Evolutionary conservation across 1,140 invertebrate genomes (phyloP).

Genomic region (Sinonovacula constricta): DNA sequence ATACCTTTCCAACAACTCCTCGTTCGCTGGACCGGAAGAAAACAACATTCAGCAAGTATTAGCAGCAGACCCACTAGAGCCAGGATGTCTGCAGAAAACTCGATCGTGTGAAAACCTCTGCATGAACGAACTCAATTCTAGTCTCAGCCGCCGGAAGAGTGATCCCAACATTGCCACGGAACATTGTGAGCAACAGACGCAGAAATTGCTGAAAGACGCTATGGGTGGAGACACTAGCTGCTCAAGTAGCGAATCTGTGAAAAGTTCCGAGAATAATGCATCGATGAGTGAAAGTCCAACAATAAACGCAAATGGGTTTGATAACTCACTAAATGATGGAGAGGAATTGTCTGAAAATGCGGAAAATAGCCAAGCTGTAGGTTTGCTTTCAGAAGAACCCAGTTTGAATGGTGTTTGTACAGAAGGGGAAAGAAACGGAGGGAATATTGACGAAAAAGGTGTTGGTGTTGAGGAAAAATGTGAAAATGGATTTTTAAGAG

Average conservation of each 20-base stretch:
- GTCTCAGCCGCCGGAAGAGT: conserved; percentile 85
- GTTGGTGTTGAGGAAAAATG: too few relatives aligned
- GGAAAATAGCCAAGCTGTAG: too few relatives aligned
- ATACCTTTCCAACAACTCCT: conserved; percentile 82
- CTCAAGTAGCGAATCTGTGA: conserved; percentile 38
- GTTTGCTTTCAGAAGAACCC: too few relatives aligned
- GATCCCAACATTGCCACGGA: conserved; percentile 85
- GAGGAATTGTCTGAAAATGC: too few relatives aligned
- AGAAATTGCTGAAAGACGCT: conserved; percentile 46
- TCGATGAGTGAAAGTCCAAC: conserved; percentile 24
- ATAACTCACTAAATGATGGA: too few relatives aligned
- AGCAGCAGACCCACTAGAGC: conserved; percentile 44
- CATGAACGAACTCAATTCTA: conserved; percentile 83
- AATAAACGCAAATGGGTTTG: conserved; percentile 29
- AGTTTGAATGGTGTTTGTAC: too few relatives aligned
- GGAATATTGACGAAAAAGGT: too few relatives aligned
- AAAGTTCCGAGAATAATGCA: conserved; percentile 41
- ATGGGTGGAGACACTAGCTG: conserved; percentile 31
- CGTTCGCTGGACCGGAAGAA: conserved; percentile 66
- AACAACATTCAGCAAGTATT: conserved; percentile 49
- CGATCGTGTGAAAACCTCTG: conserved; percentile 85
- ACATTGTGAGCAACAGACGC: conserved; percentile 51
- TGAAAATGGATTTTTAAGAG: too few relatives aligned
- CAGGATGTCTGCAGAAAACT: conserved; percentile 74
- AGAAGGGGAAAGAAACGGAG: too few relatives aligned